These are phyloP conservation scores for Pachyrhynchus sulphureomaculatus DNA, from an alignment of 1,140 invertebrate genomes.

Conservation along the genomic window DNA sequence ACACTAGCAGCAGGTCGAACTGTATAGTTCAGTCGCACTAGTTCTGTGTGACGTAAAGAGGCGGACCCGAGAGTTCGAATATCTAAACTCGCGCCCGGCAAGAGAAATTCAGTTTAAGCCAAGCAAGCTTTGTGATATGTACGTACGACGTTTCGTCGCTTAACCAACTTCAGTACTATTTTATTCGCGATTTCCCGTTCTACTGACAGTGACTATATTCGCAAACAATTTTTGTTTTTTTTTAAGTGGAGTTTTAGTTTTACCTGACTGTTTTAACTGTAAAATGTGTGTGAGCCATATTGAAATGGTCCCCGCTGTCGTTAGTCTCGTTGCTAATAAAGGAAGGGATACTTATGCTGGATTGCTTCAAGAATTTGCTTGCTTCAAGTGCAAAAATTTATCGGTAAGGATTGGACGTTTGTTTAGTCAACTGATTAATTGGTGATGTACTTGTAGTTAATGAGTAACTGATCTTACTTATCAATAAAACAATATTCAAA, in stretches of 20 bases:
- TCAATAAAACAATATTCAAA: too few species aligned
- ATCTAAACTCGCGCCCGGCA: constrained; percentile 8
- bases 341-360: constrained; percentile 49
- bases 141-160: background rate
- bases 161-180: constrained; percentile 1
- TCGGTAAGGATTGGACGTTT: constrained; percentile 40
- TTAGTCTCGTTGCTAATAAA: constrained; percentile 48
- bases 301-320: constrained; percentile 48
- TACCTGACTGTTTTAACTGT: background rate
- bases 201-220: background rate
- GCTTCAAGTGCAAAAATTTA: constrained; percentile 46
- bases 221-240: constrained; percentile 4
- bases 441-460: too few species aligned
- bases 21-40: constrained; percentile 12
- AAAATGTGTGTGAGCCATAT: constrained; percentile 49
- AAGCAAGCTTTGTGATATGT: background rate
- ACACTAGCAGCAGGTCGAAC: background rate
- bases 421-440: too few species aligned
- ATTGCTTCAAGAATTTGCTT: constrained; percentile 48
- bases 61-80: constrained; percentile 11
- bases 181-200: background rate
- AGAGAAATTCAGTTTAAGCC: constrained; percentile 7
- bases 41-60: constrained; percentile 9
- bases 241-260: background rate
- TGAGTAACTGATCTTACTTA: too few species aligned